These are phyloP conservation scores for Neodiprion virginianus DNA, from an alignment of 1,140 invertebrate species.

Conservation along the genomic window DNA sequence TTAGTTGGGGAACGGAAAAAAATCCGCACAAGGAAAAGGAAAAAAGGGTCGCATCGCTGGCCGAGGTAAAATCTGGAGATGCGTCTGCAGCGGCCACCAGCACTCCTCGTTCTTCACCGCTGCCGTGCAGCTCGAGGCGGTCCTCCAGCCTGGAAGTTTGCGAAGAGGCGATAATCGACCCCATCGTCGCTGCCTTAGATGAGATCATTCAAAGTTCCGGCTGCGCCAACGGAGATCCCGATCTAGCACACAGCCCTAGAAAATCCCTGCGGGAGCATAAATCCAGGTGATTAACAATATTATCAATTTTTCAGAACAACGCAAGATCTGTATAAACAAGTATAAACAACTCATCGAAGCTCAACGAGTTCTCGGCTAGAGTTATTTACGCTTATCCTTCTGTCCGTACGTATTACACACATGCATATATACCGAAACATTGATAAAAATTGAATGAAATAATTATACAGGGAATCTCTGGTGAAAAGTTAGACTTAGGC, in stretches of 20 bases:
- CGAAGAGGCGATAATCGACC: background rate
- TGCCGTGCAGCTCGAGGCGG: background rate
- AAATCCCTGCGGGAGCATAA: background rate
- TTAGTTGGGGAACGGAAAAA: too few relatives aligned
- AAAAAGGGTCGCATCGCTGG: background rate
- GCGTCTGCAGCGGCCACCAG: background rate
- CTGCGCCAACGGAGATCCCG: background rate
- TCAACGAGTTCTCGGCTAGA: too few relatives aligned
- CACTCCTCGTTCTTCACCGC: background rate
- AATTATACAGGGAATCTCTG: too few relatives aligned
- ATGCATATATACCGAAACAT: too few relatives aligned
- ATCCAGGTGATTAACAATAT: background rate
- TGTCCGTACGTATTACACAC: too few relatives aligned
- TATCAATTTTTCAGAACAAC: background rate
- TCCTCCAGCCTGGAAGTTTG: background rate
- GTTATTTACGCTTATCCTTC: too few relatives aligned
- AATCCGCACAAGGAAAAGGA: background rate
- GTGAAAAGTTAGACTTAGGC: too few relatives aligned
- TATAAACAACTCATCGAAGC: too few relatives aligned
- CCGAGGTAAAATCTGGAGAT: background rate
- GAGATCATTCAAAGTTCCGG: slow-evolving; percentile 1
- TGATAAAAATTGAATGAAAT: too few relatives aligned
- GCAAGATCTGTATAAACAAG: too few relatives aligned
- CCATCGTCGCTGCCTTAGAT: slow-evolving; percentile 11
- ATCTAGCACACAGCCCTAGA: background rate